These are phyloP conservation scores for Schizothorax lantsangensis DNA, from an alignment of 2,797 vertebrate genomes.

Conservation along the genomic window DNA sequence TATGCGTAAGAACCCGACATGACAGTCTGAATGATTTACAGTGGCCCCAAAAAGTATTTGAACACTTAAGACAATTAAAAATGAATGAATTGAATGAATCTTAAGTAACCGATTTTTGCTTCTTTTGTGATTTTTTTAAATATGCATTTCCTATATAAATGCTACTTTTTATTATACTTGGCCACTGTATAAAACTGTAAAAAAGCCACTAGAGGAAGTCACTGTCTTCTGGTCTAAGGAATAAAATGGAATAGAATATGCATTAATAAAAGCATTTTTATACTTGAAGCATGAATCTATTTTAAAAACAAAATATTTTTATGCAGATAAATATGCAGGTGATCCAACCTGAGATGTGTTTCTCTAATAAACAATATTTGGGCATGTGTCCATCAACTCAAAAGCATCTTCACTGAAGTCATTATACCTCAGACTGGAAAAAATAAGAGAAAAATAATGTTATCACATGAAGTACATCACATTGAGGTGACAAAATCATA, in stretches of 20 bases:
- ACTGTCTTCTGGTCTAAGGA: background rate
- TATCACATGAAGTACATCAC: background rate
- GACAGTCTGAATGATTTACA: background rate
- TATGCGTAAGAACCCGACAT: background rate
- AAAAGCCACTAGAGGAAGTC: background rate
- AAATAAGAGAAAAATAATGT: background rate
- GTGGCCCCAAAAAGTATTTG: background rate
- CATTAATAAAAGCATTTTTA: background rate
- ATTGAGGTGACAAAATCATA: background rate
- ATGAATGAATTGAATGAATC: background rate
- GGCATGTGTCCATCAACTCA: constrained; percentile 65
- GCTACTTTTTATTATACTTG: background rate
- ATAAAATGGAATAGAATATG: background rate
- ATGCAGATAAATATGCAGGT: background rate
- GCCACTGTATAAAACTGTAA: background rate
- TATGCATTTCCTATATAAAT: background rate
- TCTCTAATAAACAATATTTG: constrained; percentile 69
- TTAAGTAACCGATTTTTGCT: background rate
- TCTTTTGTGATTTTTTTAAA: too few relatives aligned
- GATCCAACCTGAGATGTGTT: background rate
- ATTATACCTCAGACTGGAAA: constrained; percentile 76
- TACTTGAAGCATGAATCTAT: background rate
- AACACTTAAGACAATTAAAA: background rate
- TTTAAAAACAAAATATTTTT: background rate
- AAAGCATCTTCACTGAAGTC: constrained; percentile 74